Conservation (phyloP, 2,797 vertebrate species). For the Sebastes itinus region DNA sequence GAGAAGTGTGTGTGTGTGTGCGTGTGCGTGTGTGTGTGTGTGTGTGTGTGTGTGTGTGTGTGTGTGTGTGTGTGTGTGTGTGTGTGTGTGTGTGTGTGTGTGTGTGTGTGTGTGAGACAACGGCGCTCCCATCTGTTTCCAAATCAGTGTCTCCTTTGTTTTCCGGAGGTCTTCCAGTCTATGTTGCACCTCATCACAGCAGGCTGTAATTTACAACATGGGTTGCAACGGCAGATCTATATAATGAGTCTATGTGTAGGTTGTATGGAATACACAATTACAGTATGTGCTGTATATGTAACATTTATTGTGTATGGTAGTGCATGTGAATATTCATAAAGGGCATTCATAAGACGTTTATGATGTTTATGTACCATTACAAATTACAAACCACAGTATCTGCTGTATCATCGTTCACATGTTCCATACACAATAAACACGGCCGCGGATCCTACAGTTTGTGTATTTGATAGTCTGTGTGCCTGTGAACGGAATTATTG, state of each 20-base stretch:
- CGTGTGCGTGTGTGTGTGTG: background rate
- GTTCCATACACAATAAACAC: background rate
- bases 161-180: slow-evolving; percentile 5
- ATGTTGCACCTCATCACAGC: slow-evolving; percentile 19
- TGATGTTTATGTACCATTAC: background rate
- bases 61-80: too few species aligned
- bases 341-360: background rate
- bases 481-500: background rate
- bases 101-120: background rate
- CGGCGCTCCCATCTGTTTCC: slow-evolving; percentile 31
- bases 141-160: slow-evolving; percentile 7
- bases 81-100: background rate
- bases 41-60: background rate
- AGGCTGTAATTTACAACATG: background rate
- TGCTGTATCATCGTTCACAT: background rate
- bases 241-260: too few species aligned
- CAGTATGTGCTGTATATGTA: background rate
- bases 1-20: background rate
- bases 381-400: background rate
- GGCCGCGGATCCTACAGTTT: background rate
- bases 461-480: background rate
- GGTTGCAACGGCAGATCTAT: background rate
- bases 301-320: background rate
- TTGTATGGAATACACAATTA: too few species aligned
- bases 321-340: background rate